Evolutionary conservation across 23 tunicate genomes (phyloP), one percentile per base, ranked within the genome.

Genomic region (Halocynthia aurantium): DNA sequence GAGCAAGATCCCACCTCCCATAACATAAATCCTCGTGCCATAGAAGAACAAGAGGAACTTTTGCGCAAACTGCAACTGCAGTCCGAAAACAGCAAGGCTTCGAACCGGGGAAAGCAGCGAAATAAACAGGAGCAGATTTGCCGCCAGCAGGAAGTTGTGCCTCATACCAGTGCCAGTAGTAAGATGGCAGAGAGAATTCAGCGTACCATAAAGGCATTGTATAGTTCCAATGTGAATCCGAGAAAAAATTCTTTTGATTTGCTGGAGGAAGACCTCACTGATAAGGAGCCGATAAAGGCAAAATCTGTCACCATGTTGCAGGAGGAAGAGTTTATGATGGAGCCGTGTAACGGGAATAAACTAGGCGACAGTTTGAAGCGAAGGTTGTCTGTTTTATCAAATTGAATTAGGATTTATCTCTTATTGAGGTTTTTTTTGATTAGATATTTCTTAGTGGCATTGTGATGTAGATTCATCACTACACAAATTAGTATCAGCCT

Each of bases 111-210:
- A 22, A 62, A 53, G 22, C 8, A 54, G 17, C 64, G 56, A 15
- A 18, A 62, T 8, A 52, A 53, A 21, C 21, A 62, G 8, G 44
- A 31, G 44, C 44, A 31, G 44, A 31, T 31, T 31, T 31, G 44
- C 44, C 1, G 44, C 44, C 44, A 31, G 44, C 44, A 31, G 44
- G 44, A 31, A 31, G 44, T 31, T 31, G 1, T 31, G 44, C 44
- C 44, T 31, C 44, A 31, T 31, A 65, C 22, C 19, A 54, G 78
- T n/a, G 78, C 56, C 15, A 64, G 78, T 65, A 77, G 84, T 56
- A 92, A 83, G 76, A 92, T 86, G 98, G 92, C 98, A 9, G 92
- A 85, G 7, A 77, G 84, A 62, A 92, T 92, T 63, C 98, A 92
- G 55, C 74, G 84, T 7, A 92, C 92, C 51, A 92, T 86, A 21